Conservation (phyloP, 2,888 invertebrate genomes). For the Drosophila bunnanda region DNA sequence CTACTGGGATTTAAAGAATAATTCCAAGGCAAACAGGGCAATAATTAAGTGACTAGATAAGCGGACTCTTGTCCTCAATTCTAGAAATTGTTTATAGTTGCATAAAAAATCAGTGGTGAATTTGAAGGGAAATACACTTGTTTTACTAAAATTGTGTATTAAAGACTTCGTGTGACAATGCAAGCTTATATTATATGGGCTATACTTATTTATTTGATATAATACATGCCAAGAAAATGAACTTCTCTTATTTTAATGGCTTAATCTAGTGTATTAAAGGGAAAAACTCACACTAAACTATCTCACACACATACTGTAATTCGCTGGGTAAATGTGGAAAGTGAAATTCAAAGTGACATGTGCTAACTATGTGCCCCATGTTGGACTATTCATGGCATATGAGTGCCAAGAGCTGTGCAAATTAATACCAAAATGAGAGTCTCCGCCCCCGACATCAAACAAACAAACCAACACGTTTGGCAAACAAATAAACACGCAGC, state of each 20-base stretch:
- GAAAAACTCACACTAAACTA: background rate
- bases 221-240: background rate
- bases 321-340: conserved; percentile 21
- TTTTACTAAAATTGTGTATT: background rate
- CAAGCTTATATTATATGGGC: background rate
- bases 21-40: conserved; percentile 29
- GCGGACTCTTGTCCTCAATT: conserved; percentile 14
- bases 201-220: background rate
- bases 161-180: background rate
- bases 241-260: background rate
- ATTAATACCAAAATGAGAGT: conserved; percentile 9
- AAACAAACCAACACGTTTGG: conserved; percentile 47
- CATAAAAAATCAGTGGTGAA: background rate
- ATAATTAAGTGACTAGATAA: conserved; percentile 19
- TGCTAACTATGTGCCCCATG: conserved; percentile 9
- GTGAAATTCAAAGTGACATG: conserved; percentile 23
- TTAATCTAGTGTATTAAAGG: background rate
- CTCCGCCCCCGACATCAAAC: background rate
- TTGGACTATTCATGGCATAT: conserved; percentile 9
- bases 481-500: conserved; percentile 27
- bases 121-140: background rate
- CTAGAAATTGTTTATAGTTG: conserved; percentile 4
- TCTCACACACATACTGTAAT: background rate
- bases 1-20: conserved; percentile 23
- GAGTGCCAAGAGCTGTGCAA: conserved; percentile 35